phyloP scores from a whole-genome alignment of 2,113 vertebrate species.

The Albula goreensis region DNA sequence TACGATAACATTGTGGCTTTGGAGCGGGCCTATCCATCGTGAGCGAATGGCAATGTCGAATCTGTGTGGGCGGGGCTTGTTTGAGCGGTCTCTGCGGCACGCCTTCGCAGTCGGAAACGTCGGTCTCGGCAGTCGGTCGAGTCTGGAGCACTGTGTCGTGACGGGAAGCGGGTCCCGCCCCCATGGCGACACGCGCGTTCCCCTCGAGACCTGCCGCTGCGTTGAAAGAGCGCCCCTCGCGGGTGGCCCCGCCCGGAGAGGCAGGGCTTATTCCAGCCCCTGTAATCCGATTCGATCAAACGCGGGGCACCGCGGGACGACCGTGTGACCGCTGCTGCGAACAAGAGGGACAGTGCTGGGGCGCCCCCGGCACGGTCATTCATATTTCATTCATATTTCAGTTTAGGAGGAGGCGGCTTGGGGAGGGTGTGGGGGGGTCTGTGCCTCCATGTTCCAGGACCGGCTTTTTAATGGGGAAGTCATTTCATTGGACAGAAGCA shows the following conservation, averaged over 20 bases:
- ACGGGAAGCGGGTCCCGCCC: slow-evolving; percentile 16
- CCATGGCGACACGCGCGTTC: not conserved
- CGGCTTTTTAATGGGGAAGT: too few relatives aligned
- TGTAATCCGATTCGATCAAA: slow-evolving; percentile 39
- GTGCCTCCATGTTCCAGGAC: not conserved
- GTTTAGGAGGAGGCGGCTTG: too few relatives aligned
- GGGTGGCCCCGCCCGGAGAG: slow-evolving; percentile 23
- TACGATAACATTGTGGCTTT: too few relatives aligned
- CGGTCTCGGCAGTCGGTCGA: not conserved
- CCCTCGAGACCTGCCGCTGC: not conserved
- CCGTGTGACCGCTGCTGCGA: not conserved
- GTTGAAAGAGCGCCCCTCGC: not conserved
- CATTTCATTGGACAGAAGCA: not conserved
- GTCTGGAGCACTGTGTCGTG: not conserved
- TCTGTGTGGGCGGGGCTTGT: not conserved
- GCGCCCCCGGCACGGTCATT: not conserved
- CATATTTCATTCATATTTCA: not conserved
- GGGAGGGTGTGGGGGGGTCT: not conserved
- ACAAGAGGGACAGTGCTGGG: not conserved
- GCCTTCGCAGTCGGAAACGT: not conserved
- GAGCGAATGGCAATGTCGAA: too few relatives aligned
- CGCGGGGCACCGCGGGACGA: not conserved
- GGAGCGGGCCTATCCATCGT: too few relatives aligned
- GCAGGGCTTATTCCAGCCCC: slow-evolving; percentile 18
- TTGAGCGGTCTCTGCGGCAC: not conserved